These are phyloP conservation scores for Drosophila prostipennis DNA, from an alignment of 2,888 invertebrate species.

Conservation along the genomic window DNA sequence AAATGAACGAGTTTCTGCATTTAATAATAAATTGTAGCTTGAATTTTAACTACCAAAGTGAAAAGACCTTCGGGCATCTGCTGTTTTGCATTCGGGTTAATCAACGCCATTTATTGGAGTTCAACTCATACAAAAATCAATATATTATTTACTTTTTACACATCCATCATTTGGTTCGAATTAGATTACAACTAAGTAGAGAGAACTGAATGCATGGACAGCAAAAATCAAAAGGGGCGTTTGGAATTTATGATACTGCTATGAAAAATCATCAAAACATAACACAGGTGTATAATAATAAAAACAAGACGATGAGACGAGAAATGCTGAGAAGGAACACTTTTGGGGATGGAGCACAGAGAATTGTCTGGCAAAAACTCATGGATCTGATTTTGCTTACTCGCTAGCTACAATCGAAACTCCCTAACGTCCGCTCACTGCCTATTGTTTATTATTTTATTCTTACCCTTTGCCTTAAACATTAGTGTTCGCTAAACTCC, in stretches of 20 bases:
- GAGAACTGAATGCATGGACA: slow-evolving; percentile 68
- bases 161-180: slow-evolving; percentile 14
- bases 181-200: slow-evolving; percentile 31
- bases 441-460: slow-evolving; percentile 9
- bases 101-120: slow-evolving; percentile 70
- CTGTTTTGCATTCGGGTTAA: slow-evolving; percentile 72
- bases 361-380: slow-evolving; percentile 13
- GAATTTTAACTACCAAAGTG: slow-evolving; percentile 39
- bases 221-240: slow-evolving; percentile 49
- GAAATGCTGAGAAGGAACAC: slow-evolving; percentile 40
- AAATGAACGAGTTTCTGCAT: slow-evolving; percentile 43
- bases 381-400: slow-evolving; percentile 56
- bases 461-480: slow-evolving; percentile 47
- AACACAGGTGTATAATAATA: slow-evolving; percentile 29
- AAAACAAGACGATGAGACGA: slow-evolving; percentile 29
- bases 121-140: slow-evolving; percentile 56
- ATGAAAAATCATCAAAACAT: slow-evolving; percentile 32
- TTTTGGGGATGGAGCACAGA: slow-evolving; percentile 13
- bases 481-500: slow-evolving; percentile 47
- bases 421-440: slow-evolving; percentile 34
- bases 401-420: slow-evolving; percentile 59
- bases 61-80: slow-evolving; percentile 38
- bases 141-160: slow-evolving; percentile 32
- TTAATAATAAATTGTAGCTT: slow-evolving; percentile 49
- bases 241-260: slow-evolving; percentile 29